phyloP scores from a whole-genome alignment of 2,797 vertebrate genomes.

The Pteronotus mesoamericanus region DNA sequence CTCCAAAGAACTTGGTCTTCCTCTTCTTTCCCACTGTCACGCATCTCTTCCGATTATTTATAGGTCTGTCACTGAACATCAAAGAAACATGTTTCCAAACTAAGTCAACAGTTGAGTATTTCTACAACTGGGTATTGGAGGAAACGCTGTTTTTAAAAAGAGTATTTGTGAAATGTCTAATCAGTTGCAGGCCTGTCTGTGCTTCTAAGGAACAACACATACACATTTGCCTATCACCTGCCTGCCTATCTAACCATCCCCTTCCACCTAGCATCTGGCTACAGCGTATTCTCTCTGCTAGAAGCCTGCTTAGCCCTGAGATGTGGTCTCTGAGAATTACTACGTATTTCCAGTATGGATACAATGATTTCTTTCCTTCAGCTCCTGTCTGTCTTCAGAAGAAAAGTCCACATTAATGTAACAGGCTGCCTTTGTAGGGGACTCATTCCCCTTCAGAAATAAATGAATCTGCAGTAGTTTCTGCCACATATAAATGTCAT shows the following conservation, averaged over 20 bases:
- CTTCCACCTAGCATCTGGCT: neutral
- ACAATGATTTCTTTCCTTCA: neutral
- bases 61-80: neutral
- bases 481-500: slow-evolving; percentile 40
- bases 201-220: neutral
- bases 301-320: neutral
- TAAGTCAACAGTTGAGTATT: neutral
- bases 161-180: neutral
- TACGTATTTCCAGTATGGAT: neutral
- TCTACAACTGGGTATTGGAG: neutral
- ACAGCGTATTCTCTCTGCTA: neutral
- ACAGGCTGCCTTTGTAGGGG: slow-evolving; percentile 22
- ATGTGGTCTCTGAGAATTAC: neutral
- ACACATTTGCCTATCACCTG: neutral
- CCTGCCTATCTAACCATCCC: neutral
- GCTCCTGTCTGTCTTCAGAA: slow-evolving; percentile 1
- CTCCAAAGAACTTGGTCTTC: neutral
- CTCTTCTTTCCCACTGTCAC: neutral
- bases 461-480: slow-evolving; percentile 48
- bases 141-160: neutral
- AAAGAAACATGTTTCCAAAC: neutral
- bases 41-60: neutral
- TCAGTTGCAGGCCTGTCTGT: neutral
- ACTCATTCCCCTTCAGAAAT: slow-evolving; percentile 56
- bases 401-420: neutral